Evolutionary conservation across 2,888 invertebrate species (phyloP).

Genomic region (Apoda limacodes): DNA sequence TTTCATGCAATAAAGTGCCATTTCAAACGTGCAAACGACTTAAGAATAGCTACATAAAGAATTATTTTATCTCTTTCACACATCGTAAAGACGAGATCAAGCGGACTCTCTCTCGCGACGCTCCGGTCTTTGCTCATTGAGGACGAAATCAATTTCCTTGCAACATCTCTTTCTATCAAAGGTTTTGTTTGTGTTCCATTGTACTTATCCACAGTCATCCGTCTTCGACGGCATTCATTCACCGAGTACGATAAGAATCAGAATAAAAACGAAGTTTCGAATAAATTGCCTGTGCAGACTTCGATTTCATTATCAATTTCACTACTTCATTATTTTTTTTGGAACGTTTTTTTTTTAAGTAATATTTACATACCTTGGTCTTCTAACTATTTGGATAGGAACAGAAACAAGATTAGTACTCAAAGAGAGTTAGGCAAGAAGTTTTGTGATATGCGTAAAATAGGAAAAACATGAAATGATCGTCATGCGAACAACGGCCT

Average conservation of each 20-base stretch:
- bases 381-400: no score
- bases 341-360: constrained; percentile 35
- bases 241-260: constrained; percentile 46
- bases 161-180: constrained; percentile 58
- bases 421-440: no score
- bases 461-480: constrained; percentile 31
- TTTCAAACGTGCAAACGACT: constrained; percentile 55
- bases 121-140: constrained; percentile 49
- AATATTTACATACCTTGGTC: no score
- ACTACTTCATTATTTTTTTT: constrained; percentile 41
- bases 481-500: constrained; percentile 30
- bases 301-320: constrained; percentile 41
- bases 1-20: constrained; percentile 50
- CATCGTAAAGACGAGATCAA: constrained; percentile 56
- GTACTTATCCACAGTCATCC: constrained; percentile 55
- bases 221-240: constrained; percentile 57
- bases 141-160: constrained; percentile 57
- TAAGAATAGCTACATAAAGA: constrained; percentile 68
- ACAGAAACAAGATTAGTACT: no score
- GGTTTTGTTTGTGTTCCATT: constrained; percentile 47
- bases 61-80: constrained; percentile 67
- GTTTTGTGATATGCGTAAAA: no score
- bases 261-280: constrained; percentile 50
- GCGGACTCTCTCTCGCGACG: constrained; percentile 44
- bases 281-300: constrained; percentile 50